Base-by-base conservation (phyloP, 1,140 invertebrate species). In the Megathymus violae region DNA sequence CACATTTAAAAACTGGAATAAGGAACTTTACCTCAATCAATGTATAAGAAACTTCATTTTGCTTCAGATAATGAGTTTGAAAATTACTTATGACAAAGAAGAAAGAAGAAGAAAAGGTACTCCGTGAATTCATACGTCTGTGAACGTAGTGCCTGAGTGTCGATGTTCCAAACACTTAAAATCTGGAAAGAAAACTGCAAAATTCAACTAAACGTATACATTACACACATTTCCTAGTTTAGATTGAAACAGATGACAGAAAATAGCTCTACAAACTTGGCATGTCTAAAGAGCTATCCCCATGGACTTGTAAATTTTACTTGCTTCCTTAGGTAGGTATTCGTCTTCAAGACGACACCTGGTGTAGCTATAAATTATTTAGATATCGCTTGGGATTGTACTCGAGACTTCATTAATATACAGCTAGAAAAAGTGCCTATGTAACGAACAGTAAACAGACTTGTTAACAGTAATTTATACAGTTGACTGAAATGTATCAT, bases 331-430 rank as follows among this genome's bases (percentile, higher is more conserved):
- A 31, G 51, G 36, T 40, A 31, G 14, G 16, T 58, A 43, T 44
- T 46, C 27, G 67, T 77, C 69, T 80, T 78, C 71, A 56, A 59
- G 54, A 71, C 69, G 75, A 78, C 77, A 85, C 78, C 79, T 79
- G 81, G 63, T 76, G 72, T 56, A 50, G 76, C 69, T 58, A 84
- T 85, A 85, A 88, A 85, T 88, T 87, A 88, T 88, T 82, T 81
- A 88, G 79, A 82, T 85, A 80, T 83, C 78, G 71, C 71, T 67
- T 70, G 76, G 81, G 80, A 85, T 86, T 82, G 78, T 83, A 71
- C 67, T 62, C 64, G 66, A 64, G 74, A 71, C 71, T 84, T 81
- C 82, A 80, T 88, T 88, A 85, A 84, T 84, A 88, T 84, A 84
- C 80, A 69, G 74, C 67, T 73, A 80, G 76, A 87, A 87, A 84